These are phyloP conservation scores for Sycophaga agraensis DNA, from an alignment of 1,140 invertebrate species.

Conservation along the genomic window DNA sequence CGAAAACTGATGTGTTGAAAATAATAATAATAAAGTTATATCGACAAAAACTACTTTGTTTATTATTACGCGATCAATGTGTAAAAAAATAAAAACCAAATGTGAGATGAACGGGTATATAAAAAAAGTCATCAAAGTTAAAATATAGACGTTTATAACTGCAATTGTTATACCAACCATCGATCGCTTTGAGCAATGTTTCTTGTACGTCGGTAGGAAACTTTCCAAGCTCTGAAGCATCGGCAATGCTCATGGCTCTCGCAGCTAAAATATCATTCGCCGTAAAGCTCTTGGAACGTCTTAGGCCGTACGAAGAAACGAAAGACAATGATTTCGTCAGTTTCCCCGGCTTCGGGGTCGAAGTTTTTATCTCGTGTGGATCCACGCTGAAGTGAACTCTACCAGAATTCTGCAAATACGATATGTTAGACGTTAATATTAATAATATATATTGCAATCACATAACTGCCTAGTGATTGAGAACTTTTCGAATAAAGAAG, in stretches of 20 bases:
- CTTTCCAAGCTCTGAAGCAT: conserved; percentile 71
- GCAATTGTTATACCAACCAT: conserved; percentile 58
- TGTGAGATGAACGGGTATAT: too few species aligned
- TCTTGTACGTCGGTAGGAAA: conserved; percentile 73
- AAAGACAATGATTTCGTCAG: conserved; percentile 54
- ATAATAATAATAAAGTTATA: too few species aligned
- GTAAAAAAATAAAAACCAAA: too few species aligned
- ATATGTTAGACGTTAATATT: not conserved
- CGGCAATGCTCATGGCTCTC: conserved; percentile 63
- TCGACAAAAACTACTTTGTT: too few species aligned
- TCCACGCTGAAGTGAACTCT: conserved; percentile 59
- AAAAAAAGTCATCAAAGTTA: too few species aligned
- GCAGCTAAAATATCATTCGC: conserved; percentile 63
- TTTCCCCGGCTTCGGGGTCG: conserved; percentile 45
- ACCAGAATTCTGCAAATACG: conserved; percentile 48
- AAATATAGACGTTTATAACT: not conserved
- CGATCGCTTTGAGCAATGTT: conserved; percentile 70
- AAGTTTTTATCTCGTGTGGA: conserved; percentile 40
- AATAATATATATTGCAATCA: too few species aligned
- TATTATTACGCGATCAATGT: too few species aligned
- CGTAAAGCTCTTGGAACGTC: conserved; percentile 79
- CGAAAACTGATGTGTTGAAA: too few species aligned
- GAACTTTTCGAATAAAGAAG: too few species aligned
- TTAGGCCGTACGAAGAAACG: conserved; percentile 62
- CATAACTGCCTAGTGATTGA: too few species aligned